Evolutionary conservation across 2,113 vertebrate genomes (phyloP).

Genomic region (Strigops habroptila): DNA sequence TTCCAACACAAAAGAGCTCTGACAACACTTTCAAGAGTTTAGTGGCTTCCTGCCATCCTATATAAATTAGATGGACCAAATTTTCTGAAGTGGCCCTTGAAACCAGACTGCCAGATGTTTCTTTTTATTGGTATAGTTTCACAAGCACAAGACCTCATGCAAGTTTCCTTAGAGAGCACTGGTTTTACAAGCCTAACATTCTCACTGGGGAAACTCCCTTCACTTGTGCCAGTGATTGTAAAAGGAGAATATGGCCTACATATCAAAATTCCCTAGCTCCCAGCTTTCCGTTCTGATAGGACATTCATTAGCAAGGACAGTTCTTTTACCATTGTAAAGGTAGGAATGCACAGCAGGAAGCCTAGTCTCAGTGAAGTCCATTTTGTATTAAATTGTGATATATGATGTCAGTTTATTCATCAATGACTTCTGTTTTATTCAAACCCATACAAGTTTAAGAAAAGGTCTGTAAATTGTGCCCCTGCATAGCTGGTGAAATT

Average conservation of each 20-base stretch:
- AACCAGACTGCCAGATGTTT: not conserved
- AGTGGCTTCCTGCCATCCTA: not conserved
- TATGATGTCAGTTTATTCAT: not conserved
- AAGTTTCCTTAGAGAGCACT: not conserved
- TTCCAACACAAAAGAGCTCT: not conserved
- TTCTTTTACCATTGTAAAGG: not conserved
- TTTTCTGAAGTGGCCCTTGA: not conserved
- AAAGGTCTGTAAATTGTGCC: not conserved
- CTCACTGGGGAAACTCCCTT: not conserved
- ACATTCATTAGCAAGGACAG: not conserved
- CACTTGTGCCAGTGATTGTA: not conserved
- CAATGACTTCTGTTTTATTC: fast-evolving
- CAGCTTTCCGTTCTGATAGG: not conserved
- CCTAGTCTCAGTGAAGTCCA: not conserved
- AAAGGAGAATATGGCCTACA: not conserved
- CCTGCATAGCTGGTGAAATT: not conserved
- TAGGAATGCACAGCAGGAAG: not conserved
- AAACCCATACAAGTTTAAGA: not conserved
- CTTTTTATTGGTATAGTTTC: not conserved
- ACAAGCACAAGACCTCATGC: not conserved
- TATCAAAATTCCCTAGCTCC: not conserved
- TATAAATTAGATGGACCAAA: not conserved
- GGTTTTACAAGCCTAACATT: not conserved
- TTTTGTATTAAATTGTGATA: not conserved
- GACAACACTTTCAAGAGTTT: not conserved